Evolutionary conservation across 2,113 vertebrate genomes (phyloP), one percentile per base, ranked within the genome.

Genomic region (Scolopax mira): DNA sequence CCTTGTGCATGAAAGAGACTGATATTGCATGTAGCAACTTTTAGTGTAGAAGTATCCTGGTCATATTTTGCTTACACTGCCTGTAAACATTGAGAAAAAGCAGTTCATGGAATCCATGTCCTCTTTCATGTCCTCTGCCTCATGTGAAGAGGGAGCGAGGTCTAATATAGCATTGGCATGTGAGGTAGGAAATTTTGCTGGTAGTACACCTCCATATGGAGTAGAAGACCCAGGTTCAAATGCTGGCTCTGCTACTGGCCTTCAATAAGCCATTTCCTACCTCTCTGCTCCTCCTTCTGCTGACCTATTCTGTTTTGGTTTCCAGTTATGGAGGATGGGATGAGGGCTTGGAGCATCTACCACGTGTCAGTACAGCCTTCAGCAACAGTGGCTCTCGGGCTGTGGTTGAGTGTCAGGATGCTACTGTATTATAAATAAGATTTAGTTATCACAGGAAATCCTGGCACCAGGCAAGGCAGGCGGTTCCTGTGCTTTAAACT

Each of bases 351-450:
- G 62, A 64, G 61, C n/a, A 75, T 13, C 75, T 49, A 19, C 48
- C 42, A 10, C 4, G 0, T 18, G 37, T 78, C 61, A 62, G 37
- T 6, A 6, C 46, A 74, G 27, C 27, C 19, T 57, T 69, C 15
- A 35, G 49, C 42, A 52, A 35, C 42, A 22, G 35, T 28, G 64
- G 18, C 55, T 60, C 30, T 78, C 1, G 0, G 62, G 39, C 75
- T 71, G 52, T 48, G 75, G 30, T 31, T 48, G 16, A 77, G 60
- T 15, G 15, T 79, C 69, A 84, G 72, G 79, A 67, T 87, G 62
- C 74, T 89, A 9, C 74, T 51, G 67, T 85, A 71, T 71, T 80
- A 78, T 61, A 83, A 91, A 67, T 35, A 80, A 77, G n/a, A 49
- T 66, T 44, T 57, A 54, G 37, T 54, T 91, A 52, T 69, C 57